phyloP scores from a whole-genome alignment of 35 echinoderm and acorn worm species.

The Diadema setosum region DNA sequence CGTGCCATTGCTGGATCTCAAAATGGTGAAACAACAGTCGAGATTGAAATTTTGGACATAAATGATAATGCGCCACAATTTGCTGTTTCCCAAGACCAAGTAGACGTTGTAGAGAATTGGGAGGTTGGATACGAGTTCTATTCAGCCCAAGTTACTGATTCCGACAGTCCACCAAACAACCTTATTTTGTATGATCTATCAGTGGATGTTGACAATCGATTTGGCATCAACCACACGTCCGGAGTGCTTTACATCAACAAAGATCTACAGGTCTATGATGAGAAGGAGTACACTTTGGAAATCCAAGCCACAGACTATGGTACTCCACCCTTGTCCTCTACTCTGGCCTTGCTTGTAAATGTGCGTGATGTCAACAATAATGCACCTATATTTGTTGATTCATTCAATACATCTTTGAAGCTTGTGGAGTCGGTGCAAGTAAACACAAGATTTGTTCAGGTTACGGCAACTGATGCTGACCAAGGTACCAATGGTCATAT shows the following conservation, averaged over 20 bases:
- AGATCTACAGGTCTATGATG: conserved; percentile 36
- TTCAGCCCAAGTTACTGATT: conserved; percentile 59
- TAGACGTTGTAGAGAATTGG: conserved; percentile 94
- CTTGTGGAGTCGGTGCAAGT: conserved; percentile 49
- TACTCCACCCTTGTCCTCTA: conserved; percentile 72
- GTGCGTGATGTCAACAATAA: conserved; percentile 96
- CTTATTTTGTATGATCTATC: conserved; percentile 76
- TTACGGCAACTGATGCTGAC: conserved; percentile 76
- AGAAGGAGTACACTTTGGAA: conserved; percentile 48
- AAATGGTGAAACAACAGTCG: conserved; percentile 57
- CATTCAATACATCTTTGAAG: conserved; percentile 16
- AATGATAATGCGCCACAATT: conserved; percentile 94
- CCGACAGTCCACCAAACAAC: conserved; percentile 77
- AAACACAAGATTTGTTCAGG: conserved; percentile 46
- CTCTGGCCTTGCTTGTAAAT: conserved; percentile 44
- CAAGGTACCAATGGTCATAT: conserved; percentile 82
- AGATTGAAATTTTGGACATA: conserved; percentile 62
- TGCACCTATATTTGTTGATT: conserved; percentile 56
- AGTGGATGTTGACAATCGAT: conserved; percentile 37
- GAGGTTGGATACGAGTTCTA: conserved; percentile 72
- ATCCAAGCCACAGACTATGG: conserved; percentile 84
- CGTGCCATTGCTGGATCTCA: conserved; percentile 69
- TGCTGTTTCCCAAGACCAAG: background rate
- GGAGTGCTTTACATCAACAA: conserved; percentile 68
- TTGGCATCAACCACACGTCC: conserved; percentile 74